Percentiles rank a stretch among this genome's conserved stretches.
Evolutionary conservation across 2,797 vertebrate species (phyloP).

Genomic region (Hylomyscus alleni): DNA sequence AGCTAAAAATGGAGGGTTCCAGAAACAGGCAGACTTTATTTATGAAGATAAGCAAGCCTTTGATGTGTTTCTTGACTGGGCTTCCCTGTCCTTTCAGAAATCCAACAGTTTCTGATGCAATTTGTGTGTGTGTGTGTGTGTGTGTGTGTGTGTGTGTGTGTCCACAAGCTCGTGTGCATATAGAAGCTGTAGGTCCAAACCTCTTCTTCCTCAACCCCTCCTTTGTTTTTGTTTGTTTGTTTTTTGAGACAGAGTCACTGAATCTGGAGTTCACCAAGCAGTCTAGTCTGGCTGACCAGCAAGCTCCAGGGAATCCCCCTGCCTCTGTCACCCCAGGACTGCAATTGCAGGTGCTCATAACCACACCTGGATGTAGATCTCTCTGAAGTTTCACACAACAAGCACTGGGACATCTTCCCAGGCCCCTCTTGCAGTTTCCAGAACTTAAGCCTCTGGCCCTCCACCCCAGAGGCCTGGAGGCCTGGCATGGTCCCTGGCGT

Average conservation of each 20-base stretch:
- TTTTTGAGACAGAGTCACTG: background rate
- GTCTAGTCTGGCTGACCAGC: background rate
- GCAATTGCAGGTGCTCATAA: no score
- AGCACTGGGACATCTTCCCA: background rate
- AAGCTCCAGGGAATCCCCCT: background rate
- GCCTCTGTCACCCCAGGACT: background rate
- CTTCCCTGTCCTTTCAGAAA: background rate
- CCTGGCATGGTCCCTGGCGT: constrained; percentile 29
- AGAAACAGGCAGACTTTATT: no score
- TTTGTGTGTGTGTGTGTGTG: background rate
- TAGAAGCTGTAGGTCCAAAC: background rate
- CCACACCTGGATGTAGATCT: background rate
- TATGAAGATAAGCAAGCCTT: background rate
- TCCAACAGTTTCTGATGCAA: background rate
- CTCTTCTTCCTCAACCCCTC: no score
- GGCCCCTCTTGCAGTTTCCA: constrained; percentile 8
- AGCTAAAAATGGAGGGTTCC: background rate
- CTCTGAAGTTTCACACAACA: background rate
- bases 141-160: background rate
- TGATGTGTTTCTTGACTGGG: no score
- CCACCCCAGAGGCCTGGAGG: constrained; percentile 77
- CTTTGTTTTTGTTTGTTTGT: background rate
- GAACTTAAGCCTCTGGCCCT: background rate
- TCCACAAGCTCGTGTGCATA: no score
- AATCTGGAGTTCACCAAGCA: background rate